A percentile compares a stretch with the other conserved stretches of the same genome.
Evolutionary conservation across 2,888 invertebrate species (phyloP).

Genomic region (Nycteola revayana): DNA sequence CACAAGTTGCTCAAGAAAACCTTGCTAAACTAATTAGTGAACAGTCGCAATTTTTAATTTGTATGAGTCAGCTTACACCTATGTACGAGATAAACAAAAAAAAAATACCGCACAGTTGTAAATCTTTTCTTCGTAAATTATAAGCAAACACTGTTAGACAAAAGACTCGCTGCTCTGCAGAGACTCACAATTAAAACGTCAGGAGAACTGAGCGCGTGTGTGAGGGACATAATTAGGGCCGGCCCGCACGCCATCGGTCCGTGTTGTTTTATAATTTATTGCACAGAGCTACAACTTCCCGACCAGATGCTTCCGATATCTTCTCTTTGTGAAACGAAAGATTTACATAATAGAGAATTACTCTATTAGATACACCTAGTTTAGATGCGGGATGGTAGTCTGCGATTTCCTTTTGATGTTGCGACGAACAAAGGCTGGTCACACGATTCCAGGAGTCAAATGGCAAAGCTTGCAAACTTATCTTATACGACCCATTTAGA

Average conservation of each 20-base stretch:
- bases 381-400: constrained; percentile 11
- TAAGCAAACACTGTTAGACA: constrained; percentile 21
- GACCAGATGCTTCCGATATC: constrained; percentile 12
- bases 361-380: constrained; percentile 12
- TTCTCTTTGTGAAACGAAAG: constrained; percentile 26
- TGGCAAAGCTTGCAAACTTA: constrained; percentile 18
- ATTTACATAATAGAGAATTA: constrained; percentile 35
- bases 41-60: too few relatives aligned
- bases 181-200: constrained; percentile 22
- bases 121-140: constrained; percentile 17
- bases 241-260: constrained; percentile 10
- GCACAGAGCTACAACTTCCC: constrained; percentile 11
- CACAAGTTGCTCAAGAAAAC: too few relatives aligned
- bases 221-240: constrained; percentile 36
- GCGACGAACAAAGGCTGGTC: constrained; percentile 40
- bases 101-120: constrained; percentile 1
- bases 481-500: constrained; percentile 29
- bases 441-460: constrained; percentile 26
- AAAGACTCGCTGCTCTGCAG: constrained; percentile 16
- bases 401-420: constrained; percentile 30
- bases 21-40: too few relatives aligned
- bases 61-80: constrained; percentile 4
- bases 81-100: constrained; percentile 5
- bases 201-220: constrained; percentile 16
- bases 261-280: constrained; percentile 39